These are phyloP conservation scores for Hirtodrosophila histrioides DNA, from an alignment of 2,888 invertebrate genomes.

Conservation along the genomic window DNA sequence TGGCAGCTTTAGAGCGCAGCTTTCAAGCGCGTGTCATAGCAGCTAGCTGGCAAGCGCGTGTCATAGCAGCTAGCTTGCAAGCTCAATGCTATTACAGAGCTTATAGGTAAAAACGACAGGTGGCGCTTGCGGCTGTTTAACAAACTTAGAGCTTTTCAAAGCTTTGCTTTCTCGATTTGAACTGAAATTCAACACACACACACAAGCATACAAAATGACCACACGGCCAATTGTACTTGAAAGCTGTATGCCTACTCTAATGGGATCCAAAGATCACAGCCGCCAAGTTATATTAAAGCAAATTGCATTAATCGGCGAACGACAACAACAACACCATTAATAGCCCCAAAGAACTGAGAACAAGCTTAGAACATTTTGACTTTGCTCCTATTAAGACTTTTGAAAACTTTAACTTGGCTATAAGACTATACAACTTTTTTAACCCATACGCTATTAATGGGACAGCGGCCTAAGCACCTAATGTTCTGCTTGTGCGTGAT, in stretches of 20 bases:
- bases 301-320: conserved; percentile 54
- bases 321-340: conserved; percentile 18
- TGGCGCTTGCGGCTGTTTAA: conserved; percentile 17
- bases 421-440: conserved; percentile 3
- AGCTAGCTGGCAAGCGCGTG: conserved; percentile 14
- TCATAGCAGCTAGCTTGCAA: conserved; percentile 25
- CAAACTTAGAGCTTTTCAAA: conserved; percentile 11
- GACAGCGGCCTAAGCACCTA: background rate
- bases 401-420: conserved; percentile 17
- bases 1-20: conserved; percentile 1
- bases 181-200: conserved; percentile 5
- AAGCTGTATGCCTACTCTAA: conserved; percentile 35
- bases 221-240: background rate
- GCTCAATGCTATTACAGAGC: conserved; percentile 9
- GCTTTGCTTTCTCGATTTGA: conserved; percentile 15
- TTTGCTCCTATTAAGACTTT: conserved; percentile 5
- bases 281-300: conserved; percentile 50
- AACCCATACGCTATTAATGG: conserved; percentile 21
- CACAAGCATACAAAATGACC: background rate
- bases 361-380: conserved; percentile 29
- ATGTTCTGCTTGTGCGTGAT: conserved; percentile 1
- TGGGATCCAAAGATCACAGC: conserved; percentile 68
- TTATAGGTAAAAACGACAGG: conserved; percentile 14
- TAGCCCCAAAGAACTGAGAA: conserved; percentile 17
- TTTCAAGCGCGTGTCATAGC: conserved; percentile 7